Conservation (phyloP, 2,888 invertebrate species). For the Molorchus minor region DNA sequence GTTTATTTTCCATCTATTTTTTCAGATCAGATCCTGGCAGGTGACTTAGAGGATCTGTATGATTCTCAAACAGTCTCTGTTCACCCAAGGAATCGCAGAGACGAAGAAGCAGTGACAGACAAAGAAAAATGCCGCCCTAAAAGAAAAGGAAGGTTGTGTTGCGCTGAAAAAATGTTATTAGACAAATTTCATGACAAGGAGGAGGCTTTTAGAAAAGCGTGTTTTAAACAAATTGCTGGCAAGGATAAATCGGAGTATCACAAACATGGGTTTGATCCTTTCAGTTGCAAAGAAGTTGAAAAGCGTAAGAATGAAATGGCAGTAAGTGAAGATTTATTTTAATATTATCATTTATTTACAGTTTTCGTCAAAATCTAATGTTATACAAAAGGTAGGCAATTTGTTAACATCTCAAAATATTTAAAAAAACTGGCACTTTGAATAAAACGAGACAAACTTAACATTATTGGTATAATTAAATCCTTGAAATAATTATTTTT, state of each 20-base stretch:
- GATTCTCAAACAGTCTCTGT: constrained; percentile 20
- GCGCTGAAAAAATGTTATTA: constrained; percentile 53
- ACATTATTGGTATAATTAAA: no score
- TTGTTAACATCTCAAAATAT: no score
- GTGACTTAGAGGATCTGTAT: constrained; percentile 52
- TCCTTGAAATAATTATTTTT: no score
- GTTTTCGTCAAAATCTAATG: no score
- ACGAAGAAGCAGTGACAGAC: constrained; percentile 49
- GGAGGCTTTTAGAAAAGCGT: constrained; percentile 51
- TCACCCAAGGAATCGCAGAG: constrained; percentile 46
- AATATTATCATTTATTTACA: no score
- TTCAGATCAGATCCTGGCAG: constrained; percentile 54
- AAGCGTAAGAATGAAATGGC: constrained; percentile 55
- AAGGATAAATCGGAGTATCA: constrained; percentile 48
- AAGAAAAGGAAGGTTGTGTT: constrained; percentile 52
- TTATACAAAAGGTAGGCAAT: no score
- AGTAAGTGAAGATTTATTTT: constrained; percentile 47
- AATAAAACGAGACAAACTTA: no score
- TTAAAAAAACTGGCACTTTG: no score
- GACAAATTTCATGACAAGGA: constrained; percentile 50
- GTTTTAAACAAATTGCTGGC: constrained; percentile 54
- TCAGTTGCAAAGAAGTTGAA: constrained; percentile 57
- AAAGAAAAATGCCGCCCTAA: constrained; percentile 46
- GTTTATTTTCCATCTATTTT: background rate
- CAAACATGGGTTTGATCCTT: constrained; percentile 51